Base-by-base conservation (phyloP, 2,888 invertebrate species). In the Scrobipalpa atriplicella region DNA sequence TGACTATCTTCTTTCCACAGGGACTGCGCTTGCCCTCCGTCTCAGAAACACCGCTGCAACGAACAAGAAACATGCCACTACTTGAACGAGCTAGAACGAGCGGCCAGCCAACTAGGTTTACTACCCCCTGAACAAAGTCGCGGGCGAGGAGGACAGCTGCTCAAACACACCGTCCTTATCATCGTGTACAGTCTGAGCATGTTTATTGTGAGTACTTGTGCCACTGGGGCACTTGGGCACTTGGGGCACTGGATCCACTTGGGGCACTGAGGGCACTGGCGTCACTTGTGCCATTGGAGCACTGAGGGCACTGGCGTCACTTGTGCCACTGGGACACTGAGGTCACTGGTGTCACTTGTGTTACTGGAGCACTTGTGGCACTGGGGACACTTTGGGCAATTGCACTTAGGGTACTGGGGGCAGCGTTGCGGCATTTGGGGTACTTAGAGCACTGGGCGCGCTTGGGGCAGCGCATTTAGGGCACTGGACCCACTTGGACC, bases 111-210 rank as follows among this genome's bases (percentile, higher is more conserved):
- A 66, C 82, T 91, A 65, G 92, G 91, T 19, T 80, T 89, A 67
- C 73, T 88, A 71, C 92, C 92, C 69, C 85, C 88, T 6, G 93
- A 91, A 70, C 87, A 86, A 71, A 74, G 78, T 1, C 79, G 81
- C 70, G 90, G 87, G 65, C 83, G 83, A 68, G 91, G 90, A 66
- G 95, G 94, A 6, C 97, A 98, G 83, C 94, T 96, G 70, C 91
- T 97, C 70, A 94, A 96, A 70, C 98, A 98, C 82, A 95, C 97
- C 39, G 95, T 97, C 38, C 93, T 98, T 60, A 91, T 98, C 65
- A 95, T 98, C 67, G 90, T 97, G 19, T 93, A 98, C 70, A 93
- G 95, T 65, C 95, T 96, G 73, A 96, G 97, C 54, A 98, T 98
- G 97, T 97, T 98, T 87, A 95, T 98, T 81, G 97, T 97, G 83